Base-by-base conservation (phyloP, 2,113 vertebrate species). In the Aphyosemion australe region DNA sequence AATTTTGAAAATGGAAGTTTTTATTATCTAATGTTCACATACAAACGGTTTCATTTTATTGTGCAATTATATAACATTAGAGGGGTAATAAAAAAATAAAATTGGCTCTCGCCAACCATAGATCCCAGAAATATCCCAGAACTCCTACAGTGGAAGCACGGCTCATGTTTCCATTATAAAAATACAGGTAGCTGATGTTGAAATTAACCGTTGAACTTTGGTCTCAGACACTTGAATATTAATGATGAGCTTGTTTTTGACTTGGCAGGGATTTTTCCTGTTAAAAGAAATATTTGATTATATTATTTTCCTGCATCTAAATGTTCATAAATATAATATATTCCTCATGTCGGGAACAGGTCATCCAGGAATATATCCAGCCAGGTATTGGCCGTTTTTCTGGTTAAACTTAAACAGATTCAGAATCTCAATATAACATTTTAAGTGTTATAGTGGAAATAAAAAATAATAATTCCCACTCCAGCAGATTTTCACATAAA, bases 271-370 rank as follows among this genome's bases (percentile, higher is more conserved):
- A 54, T 64, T 55, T 58, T 52, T 69, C 31, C 46, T 18, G 12
- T 8, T 55, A 16, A 37, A 8, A 37, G 9, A 37, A 37, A 37
- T 1, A 37, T 10, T 8, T 37, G 34, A 37, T 32, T 11, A 26
- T 4, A 26, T 26, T 20, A 47, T 56, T 61, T 63, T 21, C 61
- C 46, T 62, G 21, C 26, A 26, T 26, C 26, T 63, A 71, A 64
- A 53, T 32, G 51, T 69, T 10, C 18, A 37, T 37, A 10, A 37
- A 37, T 37, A 37, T 54, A 26, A 45, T n/a, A 26, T 26, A 34
- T 55, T 10, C 64, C 52, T 67, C 65, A 71, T 53, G 37, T 51
- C 56, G 47, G 75, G 63, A 8, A 39, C 49, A 48, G 57, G 78
- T 73, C 63, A 73, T 56, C 34, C 34, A 7, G 9, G 9, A 10